Percentiles rank a stretch among this genome's conserved stretches.
Evolutionary conservation across 2,888 invertebrate genomes (phyloP).

Genomic region (Pycnomerus fuliginosus): DNA sequence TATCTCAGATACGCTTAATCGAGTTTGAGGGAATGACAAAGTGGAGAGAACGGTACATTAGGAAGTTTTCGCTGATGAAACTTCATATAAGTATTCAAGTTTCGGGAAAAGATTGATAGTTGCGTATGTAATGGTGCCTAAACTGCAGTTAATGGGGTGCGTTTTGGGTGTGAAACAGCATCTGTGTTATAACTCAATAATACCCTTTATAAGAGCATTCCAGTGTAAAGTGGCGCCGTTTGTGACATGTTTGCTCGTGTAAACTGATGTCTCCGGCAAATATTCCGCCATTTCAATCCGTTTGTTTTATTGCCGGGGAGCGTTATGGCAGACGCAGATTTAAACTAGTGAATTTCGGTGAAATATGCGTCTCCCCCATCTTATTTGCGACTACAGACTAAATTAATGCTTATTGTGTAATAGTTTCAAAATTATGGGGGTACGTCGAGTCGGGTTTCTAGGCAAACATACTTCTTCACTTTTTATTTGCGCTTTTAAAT

Average conservation of each 20-base stretch:
- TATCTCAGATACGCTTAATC: too few relatives aligned
- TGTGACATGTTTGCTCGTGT: slow-evolving; percentile 43
- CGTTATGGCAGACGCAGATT: slow-evolving; percentile 30
- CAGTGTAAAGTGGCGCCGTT: slow-evolving; percentile 43
- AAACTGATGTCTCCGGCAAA: slow-evolving; percentile 41
- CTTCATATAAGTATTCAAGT: too few relatives aligned
- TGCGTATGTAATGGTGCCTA: too few relatives aligned
- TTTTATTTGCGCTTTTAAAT: slow-evolving; percentile 13
- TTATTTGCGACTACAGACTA: slow-evolving; percentile 8
- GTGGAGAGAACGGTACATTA: too few relatives aligned
- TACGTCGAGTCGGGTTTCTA: slow-evolving; percentile 6
- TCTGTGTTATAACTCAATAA: slow-evolving; percentile 44
- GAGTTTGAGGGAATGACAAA: too few relatives aligned
- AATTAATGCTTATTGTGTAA: slow-evolving; percentile 24
- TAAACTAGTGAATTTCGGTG: slow-evolving; percentile 24
- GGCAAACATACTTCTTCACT: slow-evolving; percentile 9
- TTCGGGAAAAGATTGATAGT: too few relatives aligned
- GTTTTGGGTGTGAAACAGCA: slow-evolving; percentile 39
- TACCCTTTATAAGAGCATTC: slow-evolving; percentile 44
- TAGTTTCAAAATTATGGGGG: slow-evolving; percentile 15
- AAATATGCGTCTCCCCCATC: slow-evolving; percentile 18
- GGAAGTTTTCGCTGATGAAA: too few relatives aligned
- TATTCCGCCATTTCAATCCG: slow-evolving; percentile 40
- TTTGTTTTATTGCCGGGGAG: slow-evolving; percentile 39
- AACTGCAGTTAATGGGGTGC: slow-evolving; percentile 20